Evolutionary conservation across 2,888 invertebrate species (phyloP), one percentile per base, ranked within the genome.

Genomic region (Acleris laterana): DNA sequence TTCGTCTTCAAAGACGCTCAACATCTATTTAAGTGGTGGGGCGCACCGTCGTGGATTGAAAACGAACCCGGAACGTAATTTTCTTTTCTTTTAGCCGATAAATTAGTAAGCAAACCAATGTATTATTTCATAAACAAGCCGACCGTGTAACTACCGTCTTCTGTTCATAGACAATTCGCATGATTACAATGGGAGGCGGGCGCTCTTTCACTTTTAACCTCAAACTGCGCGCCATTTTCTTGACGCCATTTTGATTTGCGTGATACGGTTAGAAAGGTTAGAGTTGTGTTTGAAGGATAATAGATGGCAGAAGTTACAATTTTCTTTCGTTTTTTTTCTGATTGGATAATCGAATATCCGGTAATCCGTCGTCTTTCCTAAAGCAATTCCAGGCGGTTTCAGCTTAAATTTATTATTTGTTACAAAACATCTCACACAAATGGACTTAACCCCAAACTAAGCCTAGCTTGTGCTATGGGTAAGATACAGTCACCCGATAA

Each of bases 171-270:
- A 44, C 53, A 62, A 58, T 53, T 55, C 66, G 53, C 46, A 63
- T 53, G 60, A 67, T 57, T 25, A 88, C 88, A 89, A 89, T 87
- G 73, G 83, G 70, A 71, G 83, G 88, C 83, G 84, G 81, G 76
- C 76, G 73, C 77, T 89, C 89, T 89, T 89, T 89, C 89, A 89
- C 89, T 88, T 89, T 89, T 88, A 85, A 84, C 85, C 86, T 86
- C 81, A 83, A 88, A 88, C 76, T 68, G 59, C 70, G 63, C 65
- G 74, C 71, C 62, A 62, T 61, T 68, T 63, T 65, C 51, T 59
- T 32, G 61, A 13, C 68, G 70, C 63, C 65, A 70, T 63, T 49
- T 69, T 64, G 61, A 17, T 48, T 49, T 7, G 16, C 28, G 44
- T 16, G 22, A 38, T 38, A 42, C 57, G 19, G 38, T 57, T 63